Percentiles rank a stretch among this genome's conserved stretches.
phyloP scores from a whole-genome alignment of 2,888 invertebrate genomes.

The Dicyrtomina minuta region DNA sequence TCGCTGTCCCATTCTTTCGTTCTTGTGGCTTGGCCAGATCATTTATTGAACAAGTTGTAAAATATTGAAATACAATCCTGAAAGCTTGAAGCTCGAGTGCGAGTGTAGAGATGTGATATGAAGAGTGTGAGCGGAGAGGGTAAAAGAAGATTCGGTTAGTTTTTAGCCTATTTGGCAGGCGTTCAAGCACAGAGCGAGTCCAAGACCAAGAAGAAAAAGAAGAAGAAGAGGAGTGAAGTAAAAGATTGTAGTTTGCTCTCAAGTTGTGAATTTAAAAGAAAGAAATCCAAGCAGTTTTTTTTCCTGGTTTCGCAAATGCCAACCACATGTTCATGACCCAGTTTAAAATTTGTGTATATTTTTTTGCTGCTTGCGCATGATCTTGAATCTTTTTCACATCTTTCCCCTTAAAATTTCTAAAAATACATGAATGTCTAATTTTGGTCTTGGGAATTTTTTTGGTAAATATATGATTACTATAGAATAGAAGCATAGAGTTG shows the following conservation, averaged over 20 bases:
- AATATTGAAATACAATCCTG: not conserved
- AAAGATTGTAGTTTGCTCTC: not conserved
- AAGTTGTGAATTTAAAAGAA: not conserved
- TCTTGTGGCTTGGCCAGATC: not conserved
- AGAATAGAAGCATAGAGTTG: conserved; percentile 34
- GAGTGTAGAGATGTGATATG: too few species aligned
- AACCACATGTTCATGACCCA: conserved; percentile 39
- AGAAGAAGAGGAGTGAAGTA: conserved; percentile 9
- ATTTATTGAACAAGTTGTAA: conserved; percentile 6
- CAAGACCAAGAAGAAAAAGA: conserved; percentile 2
- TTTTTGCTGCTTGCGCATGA: conserved; percentile 30
- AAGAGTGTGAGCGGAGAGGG: too few species aligned
- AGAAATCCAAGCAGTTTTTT: conserved; percentile 7
- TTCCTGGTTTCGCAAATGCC: conserved; percentile 29
- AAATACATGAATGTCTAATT: conserved; percentile 38
- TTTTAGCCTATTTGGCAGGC: conserved; percentile 23
- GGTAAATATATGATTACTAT: conserved; percentile 21
- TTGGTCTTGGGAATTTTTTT: conserved; percentile 33
- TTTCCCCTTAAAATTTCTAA: conserved; percentile 35
- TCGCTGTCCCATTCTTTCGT: not conserved
- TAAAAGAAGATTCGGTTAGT: conserved; percentile 4
- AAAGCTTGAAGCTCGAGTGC: too few species aligned
- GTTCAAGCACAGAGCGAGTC: not conserved
- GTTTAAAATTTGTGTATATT: conserved; percentile 17
- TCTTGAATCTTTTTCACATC: conserved; percentile 35